Evolutionary conservation across 2,113 vertebrate species (phyloP), one percentile per base, ranked within the genome.

Genomic region (Catharus minimus): DNA sequence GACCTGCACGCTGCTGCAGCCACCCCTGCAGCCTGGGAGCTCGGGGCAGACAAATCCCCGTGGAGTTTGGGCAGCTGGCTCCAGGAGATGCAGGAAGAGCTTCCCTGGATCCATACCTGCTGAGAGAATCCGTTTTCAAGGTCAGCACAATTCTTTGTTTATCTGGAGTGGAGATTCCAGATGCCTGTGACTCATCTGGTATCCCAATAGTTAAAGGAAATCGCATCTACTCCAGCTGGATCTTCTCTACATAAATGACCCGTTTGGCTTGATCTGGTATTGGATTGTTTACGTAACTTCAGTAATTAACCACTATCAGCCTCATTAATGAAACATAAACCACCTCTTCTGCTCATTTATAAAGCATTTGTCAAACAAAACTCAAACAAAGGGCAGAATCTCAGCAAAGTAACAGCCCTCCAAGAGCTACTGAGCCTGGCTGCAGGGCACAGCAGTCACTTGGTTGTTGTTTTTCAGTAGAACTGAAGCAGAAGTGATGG

Each of bases 291-390:
- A 98, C 30, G 87, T 92, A 96, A 97, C 91, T 95, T 97, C 90
- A 95, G 96, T 97, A 98, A 98, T 98, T 98, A 98, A 96, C 96
- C 95, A 97, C 95, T 98, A 97, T 98, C 97, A 90, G 95, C 93
- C 97, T 97, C 97, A 97, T 98, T 98, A 98, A 98, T 97, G 97
- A 97, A 98, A 98, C 97, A 97, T 97, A 98, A 98, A 97, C 97
- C 96, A 97, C 96, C 96, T 97, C 96, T 95, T 93, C 86, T 94
- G 91, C 74, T 97, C 96, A 97, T 97, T 98, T 97, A 95, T 98
- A 96, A 97, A 97, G 96, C 62, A 81, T 95, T 97, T 98, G 97
- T 98, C 97, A 98, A 97, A 97, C 93, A 95, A 96, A 97, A 96
- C 89, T 97, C 98, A 97, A 98, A 97, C 96, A 96, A 93, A 96